phyloP scores from a whole-genome alignment of 2,113 vertebrate genomes.

The Poeciliopsis prolifica region DNA sequence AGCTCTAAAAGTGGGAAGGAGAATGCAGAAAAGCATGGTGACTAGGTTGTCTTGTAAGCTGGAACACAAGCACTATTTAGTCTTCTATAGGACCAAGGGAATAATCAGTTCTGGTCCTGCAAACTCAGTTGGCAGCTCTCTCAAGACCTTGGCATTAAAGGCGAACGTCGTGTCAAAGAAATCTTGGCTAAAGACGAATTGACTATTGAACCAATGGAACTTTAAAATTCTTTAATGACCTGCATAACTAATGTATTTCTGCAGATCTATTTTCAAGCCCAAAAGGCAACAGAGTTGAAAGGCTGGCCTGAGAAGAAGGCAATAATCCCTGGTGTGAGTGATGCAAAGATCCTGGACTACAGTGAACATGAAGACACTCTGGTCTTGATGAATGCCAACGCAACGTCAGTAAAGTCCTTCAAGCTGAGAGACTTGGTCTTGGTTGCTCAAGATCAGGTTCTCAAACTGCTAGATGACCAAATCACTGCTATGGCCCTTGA shows the following conservation, averaged over 20 bases:
- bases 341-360: slow-evolving; percentile 82
- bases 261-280: slow-evolving; percentile 85
- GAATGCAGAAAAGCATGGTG: not conserved
- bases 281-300: slow-evolving; percentile 59
- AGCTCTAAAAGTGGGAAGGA: too few species aligned
- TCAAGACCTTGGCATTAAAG: too few species aligned
- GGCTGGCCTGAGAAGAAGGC: slow-evolving; percentile 79
- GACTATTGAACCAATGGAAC: too few species aligned
- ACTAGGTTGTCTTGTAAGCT: too few species aligned
- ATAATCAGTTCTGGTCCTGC: too few species aligned
- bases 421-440: slow-evolving; percentile 74
- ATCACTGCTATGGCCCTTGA: slow-evolving; percentile 85
- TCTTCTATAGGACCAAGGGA: too few species aligned
- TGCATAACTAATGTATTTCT: not conserved
- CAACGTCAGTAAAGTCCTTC: slow-evolving; percentile 75
- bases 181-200: too few species aligned
- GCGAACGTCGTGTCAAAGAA: too few species aligned
- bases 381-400: slow-evolving; percentile 79
- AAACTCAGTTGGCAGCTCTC: too few species aligned
- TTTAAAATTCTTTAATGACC: not conserved
- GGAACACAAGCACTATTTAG: too few species aligned
- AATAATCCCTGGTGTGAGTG: slow-evolving; percentile 77
- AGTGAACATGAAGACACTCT: slow-evolving; percentile 77
- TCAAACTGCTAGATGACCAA: slow-evolving; percentile 73
- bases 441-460: slow-evolving; percentile 66